Conservation (phyloP, 2,888 invertebrate species). For the Acrobeloides nanus region DNA sequence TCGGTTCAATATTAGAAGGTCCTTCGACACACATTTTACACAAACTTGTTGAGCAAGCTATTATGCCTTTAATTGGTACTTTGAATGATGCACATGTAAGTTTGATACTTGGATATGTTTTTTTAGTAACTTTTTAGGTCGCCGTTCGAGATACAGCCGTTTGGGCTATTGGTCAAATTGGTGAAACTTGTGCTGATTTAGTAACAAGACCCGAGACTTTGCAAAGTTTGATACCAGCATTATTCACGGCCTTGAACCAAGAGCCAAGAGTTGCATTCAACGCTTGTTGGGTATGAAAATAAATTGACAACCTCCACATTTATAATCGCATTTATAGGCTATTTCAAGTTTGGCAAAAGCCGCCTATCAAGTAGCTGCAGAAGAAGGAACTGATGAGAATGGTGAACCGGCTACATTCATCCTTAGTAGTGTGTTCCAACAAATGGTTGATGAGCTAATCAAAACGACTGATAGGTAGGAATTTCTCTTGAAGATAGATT, state of each 20-base stretch:
- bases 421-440: conserved; percentile 84
- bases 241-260: conserved; percentile 70
- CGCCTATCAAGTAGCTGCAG: conserved; percentile 76
- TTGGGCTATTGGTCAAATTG: conserved; percentile 95
- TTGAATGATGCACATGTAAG: conserved; percentile 89
- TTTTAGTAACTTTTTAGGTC: conserved; percentile 24
- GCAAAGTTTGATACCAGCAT: conserved; percentile 59
- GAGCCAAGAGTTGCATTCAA: conserved; percentile 95
- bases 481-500: background rate
- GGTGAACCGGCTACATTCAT: conserved; percentile 76
- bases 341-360: conserved; percentile 93
- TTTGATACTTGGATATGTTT: conserved; percentile 3
- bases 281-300: conserved; percentile 90
- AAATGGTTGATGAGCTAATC: conserved; percentile 79
- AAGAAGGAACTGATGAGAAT: conserved; percentile 58
- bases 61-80: conserved; percentile 85
- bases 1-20: conserved; percentile 84
- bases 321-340: conserved; percentile 57
- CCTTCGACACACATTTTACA: conserved; percentile 77
- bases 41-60: conserved; percentile 87
- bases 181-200: conserved; percentile 65
- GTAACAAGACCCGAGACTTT: conserved; percentile 38
- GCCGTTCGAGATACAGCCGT: conserved; percentile 87
- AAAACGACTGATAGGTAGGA: conserved; percentile 75
- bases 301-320: background rate